These are phyloP conservation scores for Phymanthus crucifer DNA, from an alignment of 92 coral and sea anemone species.

Conservation along the genomic window DNA sequence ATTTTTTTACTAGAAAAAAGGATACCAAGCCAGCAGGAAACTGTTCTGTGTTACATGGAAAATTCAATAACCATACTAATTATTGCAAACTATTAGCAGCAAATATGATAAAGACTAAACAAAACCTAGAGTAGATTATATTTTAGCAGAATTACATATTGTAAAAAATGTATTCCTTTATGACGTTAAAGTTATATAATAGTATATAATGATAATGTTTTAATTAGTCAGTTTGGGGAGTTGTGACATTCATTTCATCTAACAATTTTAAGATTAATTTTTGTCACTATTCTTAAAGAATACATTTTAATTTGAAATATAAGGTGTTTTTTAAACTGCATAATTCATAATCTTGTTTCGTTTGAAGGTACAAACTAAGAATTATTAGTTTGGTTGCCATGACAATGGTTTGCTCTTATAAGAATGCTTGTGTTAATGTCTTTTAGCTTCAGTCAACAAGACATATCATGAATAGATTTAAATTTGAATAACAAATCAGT, in stretches of 20 bases:
- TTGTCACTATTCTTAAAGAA: too few relatives aligned
- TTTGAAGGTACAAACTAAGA: background rate
- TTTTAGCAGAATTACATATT: too few relatives aligned
- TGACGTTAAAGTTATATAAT: too few relatives aligned
- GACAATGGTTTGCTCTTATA: background rate
- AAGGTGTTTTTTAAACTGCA: background rate
- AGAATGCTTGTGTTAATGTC: constrained; percentile 10
- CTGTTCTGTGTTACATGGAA: too few relatives aligned
- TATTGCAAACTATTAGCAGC: too few relatives aligned
- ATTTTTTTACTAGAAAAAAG: too few relatives aligned
- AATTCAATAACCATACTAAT: too few relatives aligned
- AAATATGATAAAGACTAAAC: too few relatives aligned
- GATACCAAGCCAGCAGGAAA: too few relatives aligned
- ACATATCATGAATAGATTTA: background rate
- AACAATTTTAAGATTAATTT: background rate
- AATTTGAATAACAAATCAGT: constrained; percentile 28
- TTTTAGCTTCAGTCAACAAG: background rate
- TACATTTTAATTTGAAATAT: background rate
- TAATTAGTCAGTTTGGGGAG: background rate
- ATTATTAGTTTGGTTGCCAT: background rate
- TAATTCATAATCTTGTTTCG: background rate
- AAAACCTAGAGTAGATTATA: too few relatives aligned
- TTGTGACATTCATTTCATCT: background rate
- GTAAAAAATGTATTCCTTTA: too few relatives aligned
- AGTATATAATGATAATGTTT: background rate